These are phyloP conservation scores for Syndactyla subalaris DNA, from an alignment of 2,797 vertebrate species.

Conservation along the genomic window DNA sequence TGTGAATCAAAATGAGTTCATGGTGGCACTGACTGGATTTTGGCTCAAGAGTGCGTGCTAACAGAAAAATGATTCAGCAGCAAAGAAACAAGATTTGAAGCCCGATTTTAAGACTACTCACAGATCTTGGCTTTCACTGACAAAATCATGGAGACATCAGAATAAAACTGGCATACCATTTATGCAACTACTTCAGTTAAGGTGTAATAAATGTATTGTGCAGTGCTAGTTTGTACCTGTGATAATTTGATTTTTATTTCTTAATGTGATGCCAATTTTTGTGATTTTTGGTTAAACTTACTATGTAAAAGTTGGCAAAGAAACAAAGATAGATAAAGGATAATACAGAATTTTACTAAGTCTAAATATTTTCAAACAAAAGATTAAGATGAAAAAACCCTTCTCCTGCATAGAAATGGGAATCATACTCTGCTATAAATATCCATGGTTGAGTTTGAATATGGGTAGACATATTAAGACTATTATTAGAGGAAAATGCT, in stretches of 20 bases:
- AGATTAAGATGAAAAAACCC: fast-evolving
- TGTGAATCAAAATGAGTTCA: not conserved
- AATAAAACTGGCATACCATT: not conserved
- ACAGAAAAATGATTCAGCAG: not conserved
- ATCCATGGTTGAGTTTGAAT: not conserved
- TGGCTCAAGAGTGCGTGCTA: not conserved
- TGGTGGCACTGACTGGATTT: not conserved
- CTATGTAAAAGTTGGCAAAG: not conserved
- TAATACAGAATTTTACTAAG: not conserved
- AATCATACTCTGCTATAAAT: not conserved
- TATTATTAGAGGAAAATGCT: not conserved
- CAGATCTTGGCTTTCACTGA: not conserved
- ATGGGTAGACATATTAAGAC: not conserved
- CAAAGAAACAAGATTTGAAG: not conserved
- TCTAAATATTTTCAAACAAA: not conserved
- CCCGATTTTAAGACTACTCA: not conserved
- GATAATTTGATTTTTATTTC: not conserved
- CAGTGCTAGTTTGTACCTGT: not conserved
- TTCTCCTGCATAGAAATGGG: not conserved
- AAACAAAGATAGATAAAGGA: not conserved
- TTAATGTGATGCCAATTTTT: not conserved
- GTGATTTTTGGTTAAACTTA: not conserved
- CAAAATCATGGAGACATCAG: not conserved
- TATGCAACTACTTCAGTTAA: not conserved
- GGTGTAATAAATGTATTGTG: not conserved